These are phyloP conservation scores for Dysidea cf. avara DNA, from an alignment of 37 sponge, comb jelly and placozoan species.

Conservation along the genomic window DNA sequence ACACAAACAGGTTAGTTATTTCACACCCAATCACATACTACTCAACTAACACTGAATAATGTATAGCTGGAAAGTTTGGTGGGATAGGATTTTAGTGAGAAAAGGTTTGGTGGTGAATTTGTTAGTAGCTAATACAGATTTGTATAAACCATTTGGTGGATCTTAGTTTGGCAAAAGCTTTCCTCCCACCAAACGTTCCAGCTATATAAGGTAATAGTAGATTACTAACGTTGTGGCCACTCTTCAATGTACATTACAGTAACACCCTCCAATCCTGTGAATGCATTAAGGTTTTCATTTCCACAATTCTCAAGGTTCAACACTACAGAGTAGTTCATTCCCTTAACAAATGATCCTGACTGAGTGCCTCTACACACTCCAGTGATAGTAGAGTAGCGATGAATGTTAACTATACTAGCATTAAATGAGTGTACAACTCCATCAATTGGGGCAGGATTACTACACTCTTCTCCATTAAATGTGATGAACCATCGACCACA, in stretches of 20 bases:
- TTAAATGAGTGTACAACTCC: slow-evolving; percentile 37
- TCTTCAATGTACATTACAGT: slow-evolving; percentile 53
- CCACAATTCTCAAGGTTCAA: slow-evolving; percentile 51
- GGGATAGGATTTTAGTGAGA: no score
- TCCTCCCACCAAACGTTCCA: no score
- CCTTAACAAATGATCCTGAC: not conserved
- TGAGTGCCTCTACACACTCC: slow-evolving; percentile 33
- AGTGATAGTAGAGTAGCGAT: slow-evolving; percentile 33
- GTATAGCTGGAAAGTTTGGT: no score
- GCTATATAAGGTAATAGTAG: no score
- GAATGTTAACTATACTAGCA: slow-evolving; percentile 20
- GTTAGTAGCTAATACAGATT: no score
- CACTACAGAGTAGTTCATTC: not conserved
- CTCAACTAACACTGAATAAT: no score
- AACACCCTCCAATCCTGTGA: slow-evolving; percentile 43
- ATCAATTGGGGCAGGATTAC: slow-evolving; percentile 58
- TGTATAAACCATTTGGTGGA: no score
- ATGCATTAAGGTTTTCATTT: slow-evolving; percentile 39
- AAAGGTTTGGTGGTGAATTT: no score
- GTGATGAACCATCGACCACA: slow-evolving; percentile 67
- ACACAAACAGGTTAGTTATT: no score
- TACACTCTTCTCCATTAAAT: slow-evolving; percentile 57
- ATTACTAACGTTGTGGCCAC: slow-evolving; percentile 15
- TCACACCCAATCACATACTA: no score
- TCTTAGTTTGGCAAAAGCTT: no score